A percentile compares a stretch with the other conserved stretches of the same genome.
phyloP scores from a whole-genome alignment of 2,888 invertebrate species.

The Catocala fraxini region DNA sequence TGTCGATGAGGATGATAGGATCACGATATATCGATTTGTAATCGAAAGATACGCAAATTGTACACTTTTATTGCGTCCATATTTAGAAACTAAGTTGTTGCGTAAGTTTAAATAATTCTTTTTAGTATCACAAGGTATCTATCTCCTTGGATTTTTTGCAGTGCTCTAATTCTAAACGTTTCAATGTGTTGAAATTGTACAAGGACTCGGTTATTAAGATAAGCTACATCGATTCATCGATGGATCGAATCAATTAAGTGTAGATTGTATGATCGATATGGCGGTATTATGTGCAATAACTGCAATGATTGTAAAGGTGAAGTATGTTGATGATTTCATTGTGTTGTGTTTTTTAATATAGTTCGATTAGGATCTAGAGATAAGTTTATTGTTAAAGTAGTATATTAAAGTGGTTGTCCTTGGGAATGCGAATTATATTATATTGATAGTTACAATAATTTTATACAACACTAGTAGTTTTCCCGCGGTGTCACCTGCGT shows the following conservation, averaged over 20 bases:
- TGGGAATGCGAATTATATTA: conserved; percentile 11
- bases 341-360: conserved; percentile 43
- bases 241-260: conserved; percentile 70
- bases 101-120: conserved; percentile 27
- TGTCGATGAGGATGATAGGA: conserved; percentile 29
- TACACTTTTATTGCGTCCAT: conserved; percentile 37
- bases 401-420: conserved; percentile 34
- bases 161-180: conserved; percentile 53
- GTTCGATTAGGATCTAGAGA: conserved; percentile 41
- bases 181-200: conserved; percentile 63
- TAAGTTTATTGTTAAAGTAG: conserved; percentile 32
- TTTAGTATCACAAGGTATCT: conserved; percentile 35
- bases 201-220: conserved; percentile 75
- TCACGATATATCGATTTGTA: conserved; percentile 48
- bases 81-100: conserved; percentile 43
- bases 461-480: too few species aligned
- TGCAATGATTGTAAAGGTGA: conserved; percentile 46
- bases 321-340: conserved; percentile 51
- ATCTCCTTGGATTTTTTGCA: conserved; percentile 44
- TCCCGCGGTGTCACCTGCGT: too few species aligned
- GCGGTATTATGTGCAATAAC: conserved; percentile 42
- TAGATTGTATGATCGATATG: conserved; percentile 60
- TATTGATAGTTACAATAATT: background rate
- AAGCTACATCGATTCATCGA: conserved; percentile 64
- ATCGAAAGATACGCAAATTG: conserved; percentile 39